These are phyloP conservation scores for Lacerta viridis DNA, from an alignment of 2,797 vertebrate species.

Conservation along the genomic window DNA sequence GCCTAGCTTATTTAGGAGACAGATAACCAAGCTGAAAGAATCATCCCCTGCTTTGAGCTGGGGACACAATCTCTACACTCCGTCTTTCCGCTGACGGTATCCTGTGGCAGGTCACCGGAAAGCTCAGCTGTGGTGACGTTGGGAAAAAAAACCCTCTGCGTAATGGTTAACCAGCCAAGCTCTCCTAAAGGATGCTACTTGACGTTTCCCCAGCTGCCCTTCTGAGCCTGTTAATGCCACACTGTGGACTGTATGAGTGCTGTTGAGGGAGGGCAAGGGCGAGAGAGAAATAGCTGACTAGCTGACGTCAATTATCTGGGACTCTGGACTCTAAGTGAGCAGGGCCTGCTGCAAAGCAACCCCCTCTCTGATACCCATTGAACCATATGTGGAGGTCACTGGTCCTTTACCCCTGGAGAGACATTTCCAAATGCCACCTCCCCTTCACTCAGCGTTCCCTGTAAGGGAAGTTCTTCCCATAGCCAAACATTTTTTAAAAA, in stretches of 20 bases:
- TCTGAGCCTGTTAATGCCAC: constrained; percentile 13
- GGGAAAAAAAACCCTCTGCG: too few species aligned
- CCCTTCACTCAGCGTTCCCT: not conserved
- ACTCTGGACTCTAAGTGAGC: constrained; percentile 27
- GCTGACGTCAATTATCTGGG: constrained; percentile 23
- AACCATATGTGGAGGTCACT: not conserved
- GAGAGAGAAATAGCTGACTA: constrained; percentile 4
- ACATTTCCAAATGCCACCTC: not conserved
- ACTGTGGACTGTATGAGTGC: not conserved
- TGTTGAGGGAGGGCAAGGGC: not conserved
- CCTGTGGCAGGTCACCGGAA: not conserved
- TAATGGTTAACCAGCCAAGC: not conserved
- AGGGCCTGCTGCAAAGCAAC: not conserved
- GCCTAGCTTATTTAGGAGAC: too few species aligned
- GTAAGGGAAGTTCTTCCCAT: not conserved
- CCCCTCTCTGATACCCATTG: not conserved
- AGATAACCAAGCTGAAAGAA: too few species aligned
- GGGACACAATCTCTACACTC: not conserved
- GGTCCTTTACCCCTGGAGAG: not conserved
- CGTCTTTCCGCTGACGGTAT: not conserved
- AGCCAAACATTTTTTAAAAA: not conserved
- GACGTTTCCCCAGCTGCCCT: constrained; percentile 16
- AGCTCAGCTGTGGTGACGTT: not conserved
- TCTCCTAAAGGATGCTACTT: not conserved
- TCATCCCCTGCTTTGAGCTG: not conserved